phyloP scores from a whole-genome alignment of 2,888 invertebrate genomes.

The Bombylius discolor region DNA sequence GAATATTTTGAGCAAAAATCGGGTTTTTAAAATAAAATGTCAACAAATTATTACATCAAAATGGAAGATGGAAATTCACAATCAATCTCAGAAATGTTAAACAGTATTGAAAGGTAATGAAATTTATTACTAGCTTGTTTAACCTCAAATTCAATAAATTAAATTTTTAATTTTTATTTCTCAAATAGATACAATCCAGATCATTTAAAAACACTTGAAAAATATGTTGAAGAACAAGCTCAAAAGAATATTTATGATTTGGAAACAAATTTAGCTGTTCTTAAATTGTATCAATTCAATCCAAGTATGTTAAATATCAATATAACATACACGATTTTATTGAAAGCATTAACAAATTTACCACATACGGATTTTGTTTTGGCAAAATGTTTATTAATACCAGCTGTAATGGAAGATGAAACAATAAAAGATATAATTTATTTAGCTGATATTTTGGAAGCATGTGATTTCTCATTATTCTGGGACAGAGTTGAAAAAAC shows the following conservation, averaged over 20 bases:
- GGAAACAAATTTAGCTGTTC: slow-evolving; percentile 91
- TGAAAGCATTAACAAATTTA: slow-evolving; percentile 92
- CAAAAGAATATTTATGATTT: slow-evolving; percentile 89
- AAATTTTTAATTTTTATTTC: neutral
- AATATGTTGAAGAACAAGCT: slow-evolving; percentile 87
- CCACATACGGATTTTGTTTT: slow-evolving; percentile 96
- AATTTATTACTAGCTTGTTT: too few species aligned
- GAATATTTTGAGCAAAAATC: too few species aligned
- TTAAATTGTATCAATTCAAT: slow-evolving; percentile 95
- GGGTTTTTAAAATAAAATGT: neutral
- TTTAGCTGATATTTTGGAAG: slow-evolving; percentile 81
- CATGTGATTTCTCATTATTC: slow-evolving; percentile 82
- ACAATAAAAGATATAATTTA: slow-evolving; percentile 80
- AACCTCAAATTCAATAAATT: neutral
- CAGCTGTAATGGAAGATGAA: slow-evolving; percentile 65
- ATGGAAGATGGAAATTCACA: slow-evolving; percentile 36
- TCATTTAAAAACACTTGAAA: slow-evolving; percentile 77
- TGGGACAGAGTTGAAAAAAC: slow-evolving; percentile 71
- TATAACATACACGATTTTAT: slow-evolving; percentile 75
- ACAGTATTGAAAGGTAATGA: slow-evolving; percentile 79
- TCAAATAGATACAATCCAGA: slow-evolving; percentile 82
- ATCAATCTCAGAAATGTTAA: slow-evolving; percentile 73
- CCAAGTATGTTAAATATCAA: slow-evolving; percentile 72
- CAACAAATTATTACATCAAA: slow-evolving; percentile 28
- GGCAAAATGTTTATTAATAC: slow-evolving; percentile 90